Conservation (phyloP, 2,797 vertebrate genomes). For the Acomys russatus region DNA sequence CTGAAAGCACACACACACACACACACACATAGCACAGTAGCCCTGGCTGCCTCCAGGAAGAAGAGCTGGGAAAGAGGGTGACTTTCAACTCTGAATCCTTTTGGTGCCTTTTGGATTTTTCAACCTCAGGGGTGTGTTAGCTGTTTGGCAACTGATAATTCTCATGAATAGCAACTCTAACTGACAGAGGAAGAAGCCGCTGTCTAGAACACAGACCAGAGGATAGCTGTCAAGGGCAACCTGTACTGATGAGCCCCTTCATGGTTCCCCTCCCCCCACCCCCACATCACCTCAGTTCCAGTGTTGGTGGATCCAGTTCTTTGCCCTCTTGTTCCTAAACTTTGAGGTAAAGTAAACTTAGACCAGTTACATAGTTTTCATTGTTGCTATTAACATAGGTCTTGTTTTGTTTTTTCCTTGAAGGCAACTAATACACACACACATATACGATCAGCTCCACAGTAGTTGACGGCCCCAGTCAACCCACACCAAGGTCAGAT, state of each 20-base stretch:
- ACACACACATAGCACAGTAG: background rate
- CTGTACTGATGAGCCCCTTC: background rate
- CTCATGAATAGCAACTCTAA: background rate
- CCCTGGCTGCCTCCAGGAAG: background rate
- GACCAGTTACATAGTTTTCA: conserved; percentile 40
- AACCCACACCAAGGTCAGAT: conserved; percentile 40
- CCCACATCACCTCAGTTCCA: rapidly evolving
- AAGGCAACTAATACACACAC: conserved; percentile 67
- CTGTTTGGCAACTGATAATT: conserved; percentile 2
- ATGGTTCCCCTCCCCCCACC: rapidly evolving
- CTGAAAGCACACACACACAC: too few species aligned
- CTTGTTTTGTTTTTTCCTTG: conserved; percentile 6
- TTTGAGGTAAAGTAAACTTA: background rate
- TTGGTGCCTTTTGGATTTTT: conserved; percentile 7
- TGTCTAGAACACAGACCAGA: background rate
- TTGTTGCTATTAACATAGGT: conserved; percentile 69
- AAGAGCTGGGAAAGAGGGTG: background rate
- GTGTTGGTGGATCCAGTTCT: background rate
- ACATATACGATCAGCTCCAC: conserved; percentile 1
- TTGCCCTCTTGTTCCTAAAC: background rate
- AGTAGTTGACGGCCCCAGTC: conserved; percentile 16
- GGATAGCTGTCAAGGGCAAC: background rate
- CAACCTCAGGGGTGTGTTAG: background rate
- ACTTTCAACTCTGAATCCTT: background rate
- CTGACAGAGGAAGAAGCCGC: background rate